phyloP scores from a whole-genome alignment of 2,888 invertebrate genomes.

The Zele albiditarsus region DNA sequence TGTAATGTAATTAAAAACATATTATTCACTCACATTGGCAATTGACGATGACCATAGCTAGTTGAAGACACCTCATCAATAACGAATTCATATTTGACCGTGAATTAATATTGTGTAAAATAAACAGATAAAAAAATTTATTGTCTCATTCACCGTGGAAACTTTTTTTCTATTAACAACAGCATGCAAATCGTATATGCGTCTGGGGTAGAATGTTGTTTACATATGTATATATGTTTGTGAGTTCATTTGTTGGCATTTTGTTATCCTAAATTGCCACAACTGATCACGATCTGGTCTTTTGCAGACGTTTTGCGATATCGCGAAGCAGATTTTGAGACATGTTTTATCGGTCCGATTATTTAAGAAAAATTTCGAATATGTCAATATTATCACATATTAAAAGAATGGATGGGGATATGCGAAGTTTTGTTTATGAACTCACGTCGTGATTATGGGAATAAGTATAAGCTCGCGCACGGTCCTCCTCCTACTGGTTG shows the following conservation, averaged over 20 bases:
- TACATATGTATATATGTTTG: too few relatives aligned
- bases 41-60: background rate
- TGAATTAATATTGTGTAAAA: background rate
- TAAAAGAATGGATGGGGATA: background rate
- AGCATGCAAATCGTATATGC: too few relatives aligned
- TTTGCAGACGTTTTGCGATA: too few relatives aligned
- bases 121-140: background rate
- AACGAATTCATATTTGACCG: background rate
- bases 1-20: background rate
- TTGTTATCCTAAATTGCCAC: too few relatives aligned
- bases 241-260: too few relatives aligned
- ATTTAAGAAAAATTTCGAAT: background rate
- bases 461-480: background rate
- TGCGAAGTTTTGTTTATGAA: background rate
- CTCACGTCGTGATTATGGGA: background rate
- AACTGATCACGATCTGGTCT: too few relatives aligned
- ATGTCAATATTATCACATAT: background rate
- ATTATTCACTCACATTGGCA: background rate
- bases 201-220: too few relatives aligned
- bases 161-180: background rate
- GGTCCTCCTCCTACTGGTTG: background rate
- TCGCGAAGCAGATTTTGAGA: too few relatives aligned
- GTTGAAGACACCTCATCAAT: background rate
- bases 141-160: background rate
- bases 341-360: too few relatives aligned